A percentile compares a stretch with the other conserved stretches of the same genome.
These are phyloP conservation scores for Seira musarum DNA, from an alignment of 2,888 invertebrate genomes.

Conservation along the genomic window DNA sequence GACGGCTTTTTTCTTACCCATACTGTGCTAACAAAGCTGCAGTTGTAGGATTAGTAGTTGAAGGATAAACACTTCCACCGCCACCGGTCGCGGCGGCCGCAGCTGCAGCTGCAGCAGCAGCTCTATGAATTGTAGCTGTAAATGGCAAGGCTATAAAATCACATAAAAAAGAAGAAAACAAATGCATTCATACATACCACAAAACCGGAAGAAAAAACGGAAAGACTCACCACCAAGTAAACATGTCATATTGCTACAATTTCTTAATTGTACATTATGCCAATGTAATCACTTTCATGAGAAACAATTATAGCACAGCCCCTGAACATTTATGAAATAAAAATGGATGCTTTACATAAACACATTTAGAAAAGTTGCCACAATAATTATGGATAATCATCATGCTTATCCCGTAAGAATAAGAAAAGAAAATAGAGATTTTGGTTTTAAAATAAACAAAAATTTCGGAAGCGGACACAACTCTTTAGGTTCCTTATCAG, in stretches of 20 bases:
- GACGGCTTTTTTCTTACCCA: constrained; percentile 79
- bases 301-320: no score
- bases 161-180: constrained; percentile 58
- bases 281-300: no score
- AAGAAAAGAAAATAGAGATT: no score
- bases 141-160: constrained; percentile 62
- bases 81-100: constrained; percentile 44
- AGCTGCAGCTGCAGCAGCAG: constrained; percentile 40
- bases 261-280: not conserved
- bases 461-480: no score
- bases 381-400: no score
- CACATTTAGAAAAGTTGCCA: no score
- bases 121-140: constrained; percentile 60
- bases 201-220: constrained; percentile 24
- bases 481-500: no score
- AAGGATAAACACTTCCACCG: constrained; percentile 68
- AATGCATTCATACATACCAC: constrained; percentile 39
- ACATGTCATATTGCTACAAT: constrained; percentile 12
- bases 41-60: constrained; percentile 65
- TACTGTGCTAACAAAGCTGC: constrained; percentile 84
- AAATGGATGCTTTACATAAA: no score
- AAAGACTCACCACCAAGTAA: not conserved
- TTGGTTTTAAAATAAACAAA: no score
- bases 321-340: no score
- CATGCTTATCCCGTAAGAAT: no score